Conservation (phyloP, 2,888 invertebrate species). For the Ferdinandea cuprea region DNA sequence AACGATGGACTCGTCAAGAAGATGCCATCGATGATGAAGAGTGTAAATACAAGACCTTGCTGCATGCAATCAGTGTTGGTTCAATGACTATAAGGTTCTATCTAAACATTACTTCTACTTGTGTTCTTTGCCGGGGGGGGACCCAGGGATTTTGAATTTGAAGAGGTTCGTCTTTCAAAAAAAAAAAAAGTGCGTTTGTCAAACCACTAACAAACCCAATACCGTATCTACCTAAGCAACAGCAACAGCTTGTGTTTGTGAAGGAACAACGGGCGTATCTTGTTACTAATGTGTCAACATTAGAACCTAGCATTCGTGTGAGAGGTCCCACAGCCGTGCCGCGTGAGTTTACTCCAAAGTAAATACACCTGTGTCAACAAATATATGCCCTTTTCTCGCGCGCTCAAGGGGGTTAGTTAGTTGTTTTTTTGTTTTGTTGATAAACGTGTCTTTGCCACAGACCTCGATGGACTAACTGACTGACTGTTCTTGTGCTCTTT, state of each 20-base stretch:
- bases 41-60: constrained; percentile 39
- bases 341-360: constrained; percentile 72
- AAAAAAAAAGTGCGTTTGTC: constrained; percentile 39
- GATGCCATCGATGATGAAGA: constrained; percentile 11
- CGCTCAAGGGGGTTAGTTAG: constrained; percentile 55
- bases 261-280: constrained; percentile 65
- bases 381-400: constrained; percentile 58
- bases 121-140: constrained; percentile 11
- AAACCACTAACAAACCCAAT: no score
- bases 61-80: constrained; percentile 50
- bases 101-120: constrained; percentile 35
- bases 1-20: constrained; percentile 7
- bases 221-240: constrained; percentile 34
- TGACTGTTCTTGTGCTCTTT: neutral
- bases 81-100: constrained; percentile 23
- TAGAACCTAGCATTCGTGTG: constrained; percentile 75
- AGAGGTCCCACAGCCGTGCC: constrained; percentile 44
- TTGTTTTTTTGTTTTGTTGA: constrained; percentile 33
- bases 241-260: constrained; percentile 42
- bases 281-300: constrained; percentile 73
- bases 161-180: constrained; percentile 2
- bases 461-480: neutral
- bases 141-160: neutral
- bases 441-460: constrained; percentile 27
- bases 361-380: constrained; percentile 81